Percentiles rank a stretch among this genome's conserved stretches.
These are phyloP conservation scores for Coleophora deauratella DNA, from an alignment of 2,888 invertebrate genomes.

Conservation along the genomic window DNA sequence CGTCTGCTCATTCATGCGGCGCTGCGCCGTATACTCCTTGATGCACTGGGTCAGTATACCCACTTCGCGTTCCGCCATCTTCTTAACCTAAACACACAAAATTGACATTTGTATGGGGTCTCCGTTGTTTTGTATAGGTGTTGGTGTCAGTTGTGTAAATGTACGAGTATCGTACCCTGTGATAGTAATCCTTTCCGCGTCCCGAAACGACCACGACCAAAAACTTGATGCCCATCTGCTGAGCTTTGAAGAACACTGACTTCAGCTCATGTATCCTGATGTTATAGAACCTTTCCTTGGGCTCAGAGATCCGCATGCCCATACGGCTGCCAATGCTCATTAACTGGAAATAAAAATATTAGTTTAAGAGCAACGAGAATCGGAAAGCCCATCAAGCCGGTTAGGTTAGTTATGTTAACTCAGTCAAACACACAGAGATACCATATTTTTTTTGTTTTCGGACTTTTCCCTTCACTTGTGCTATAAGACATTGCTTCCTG, in stretches of 20 bases:
- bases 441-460: too few relatives aligned
- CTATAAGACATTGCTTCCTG: too few relatives aligned
- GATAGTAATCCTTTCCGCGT: constrained; percentile 55
- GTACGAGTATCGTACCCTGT: constrained; percentile 36
- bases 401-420: too few relatives aligned
- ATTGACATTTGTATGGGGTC: background rate
- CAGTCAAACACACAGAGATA: too few relatives aligned
- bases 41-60: constrained; percentile 85
- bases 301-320: constrained; percentile 44
- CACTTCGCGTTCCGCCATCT: constrained; percentile 77
- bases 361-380: too few relatives aligned
- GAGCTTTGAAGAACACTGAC: constrained; percentile 23
- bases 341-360: constrained; percentile 29
- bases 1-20: constrained; percentile 73
- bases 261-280: constrained; percentile 31
- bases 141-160: background rate
- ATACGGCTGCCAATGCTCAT: constrained; percentile 31
- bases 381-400: too few relatives aligned
- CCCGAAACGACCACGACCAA: constrained; percentile 77
- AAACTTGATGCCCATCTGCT: constrained; percentile 48
- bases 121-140: background rate
- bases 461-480: too few relatives aligned
- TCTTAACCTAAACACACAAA: constrained; percentile 69
- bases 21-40: constrained; percentile 41
- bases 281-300: constrained; percentile 27